A percentile compares a stretch with the other conserved stretches of the same genome.
Evolutionary conservation across 2,113 vertebrate genomes (phyloP).

Genomic region (Pollimyrus isidori): DNA sequence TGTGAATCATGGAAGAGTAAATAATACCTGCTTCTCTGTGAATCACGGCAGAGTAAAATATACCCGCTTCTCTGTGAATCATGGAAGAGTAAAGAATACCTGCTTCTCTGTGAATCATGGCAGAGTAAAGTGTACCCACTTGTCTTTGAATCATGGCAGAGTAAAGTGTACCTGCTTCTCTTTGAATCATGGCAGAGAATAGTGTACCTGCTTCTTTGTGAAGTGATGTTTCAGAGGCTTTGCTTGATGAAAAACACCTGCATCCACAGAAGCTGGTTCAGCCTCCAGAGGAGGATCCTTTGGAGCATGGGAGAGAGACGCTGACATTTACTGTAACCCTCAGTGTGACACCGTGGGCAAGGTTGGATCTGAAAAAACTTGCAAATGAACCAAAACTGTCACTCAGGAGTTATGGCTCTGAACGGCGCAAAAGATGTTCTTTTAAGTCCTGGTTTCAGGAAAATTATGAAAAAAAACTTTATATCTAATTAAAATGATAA

Average conservation of each 20-base stretch:
- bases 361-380: constrained; percentile 86
- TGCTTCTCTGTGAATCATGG: no score
- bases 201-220: background rate
- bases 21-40: no score
- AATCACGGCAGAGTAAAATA: no score
- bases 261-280: constrained; percentile 75
- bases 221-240: background rate
- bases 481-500: constrained; percentile 99
- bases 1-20: no score
- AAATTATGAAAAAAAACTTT: constrained; percentile 74
- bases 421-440: constrained; percentile 91
- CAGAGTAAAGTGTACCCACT: no score
- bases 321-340: constrained; percentile 85
- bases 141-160: no score
- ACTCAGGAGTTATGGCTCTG: constrained; percentile 85
- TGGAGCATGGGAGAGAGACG: constrained; percentile 74
- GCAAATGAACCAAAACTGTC: constrained; percentile 89
- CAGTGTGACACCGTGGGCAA: constrained; percentile 82
- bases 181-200: background rate
- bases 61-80: no score
- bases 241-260: constrained; percentile 60
- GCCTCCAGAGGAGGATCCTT: constrained; percentile 82
- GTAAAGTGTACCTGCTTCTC: no score
- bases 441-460: constrained; percentile 97
- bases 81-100: no score